These are phyloP conservation scores for Rhabdornis inornatus DNA, from an alignment of 2,113 vertebrate genomes.

Conservation along the genomic window DNA sequence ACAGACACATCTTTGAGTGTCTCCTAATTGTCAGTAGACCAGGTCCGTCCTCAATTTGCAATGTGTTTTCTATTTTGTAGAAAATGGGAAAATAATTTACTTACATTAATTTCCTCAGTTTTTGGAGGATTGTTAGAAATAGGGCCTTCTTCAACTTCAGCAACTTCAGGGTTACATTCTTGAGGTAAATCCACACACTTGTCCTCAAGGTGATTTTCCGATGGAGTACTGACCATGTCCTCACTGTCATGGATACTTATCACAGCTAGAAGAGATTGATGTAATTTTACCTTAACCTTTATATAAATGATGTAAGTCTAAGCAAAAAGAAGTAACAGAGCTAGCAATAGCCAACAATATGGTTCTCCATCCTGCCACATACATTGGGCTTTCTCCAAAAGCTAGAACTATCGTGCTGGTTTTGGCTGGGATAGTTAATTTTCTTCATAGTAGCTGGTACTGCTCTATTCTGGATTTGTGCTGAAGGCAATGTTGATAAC, in stretches of 20 bases:
- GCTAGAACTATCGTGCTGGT: neutral
- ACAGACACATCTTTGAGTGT: accelerated
- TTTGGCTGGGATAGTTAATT: neutral
- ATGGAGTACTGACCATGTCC: conserved; percentile 64
- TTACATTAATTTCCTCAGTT: conserved; percentile 68
- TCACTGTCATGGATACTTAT: conserved; percentile 76
- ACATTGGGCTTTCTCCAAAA: neutral
- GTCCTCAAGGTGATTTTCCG: conserved; percentile 63
- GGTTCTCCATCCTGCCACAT: neutral
- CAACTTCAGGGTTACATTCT: conserved; percentile 75
- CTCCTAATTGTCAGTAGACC: neutral
- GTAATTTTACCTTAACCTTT: neutral
- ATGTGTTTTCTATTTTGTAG: neutral
- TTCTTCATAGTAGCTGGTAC: neutral
- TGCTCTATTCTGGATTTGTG: neutral
- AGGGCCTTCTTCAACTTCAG: conserved; percentile 66
- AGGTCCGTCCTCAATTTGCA: neutral
- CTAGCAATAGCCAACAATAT: neutral
- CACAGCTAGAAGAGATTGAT: conserved; percentile 72
- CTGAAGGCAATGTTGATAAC: neutral
- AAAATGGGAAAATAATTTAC: conserved; percentile 10
- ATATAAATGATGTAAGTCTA: neutral
- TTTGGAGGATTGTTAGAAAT: conserved; percentile 18
- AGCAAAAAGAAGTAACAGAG: neutral
- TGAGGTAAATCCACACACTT: conserved; percentile 31